A percentile compares a stretch with the other conserved stretches of the same genome.
phyloP scores from a whole-genome alignment of 2,113 vertebrate species.

The Anolis sagrei region DNA sequence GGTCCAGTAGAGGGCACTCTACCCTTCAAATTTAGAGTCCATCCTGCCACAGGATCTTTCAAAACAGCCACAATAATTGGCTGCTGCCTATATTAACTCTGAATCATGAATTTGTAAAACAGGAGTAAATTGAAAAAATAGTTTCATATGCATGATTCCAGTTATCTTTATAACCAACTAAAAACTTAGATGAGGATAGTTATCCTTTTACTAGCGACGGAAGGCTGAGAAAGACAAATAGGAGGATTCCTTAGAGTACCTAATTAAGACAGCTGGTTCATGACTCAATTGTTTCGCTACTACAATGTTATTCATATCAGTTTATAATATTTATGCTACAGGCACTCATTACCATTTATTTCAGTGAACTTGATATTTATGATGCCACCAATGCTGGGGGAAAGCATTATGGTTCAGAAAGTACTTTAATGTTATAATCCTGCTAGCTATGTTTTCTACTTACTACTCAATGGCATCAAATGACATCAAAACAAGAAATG shows the following conservation, averaged over 20 bases:
- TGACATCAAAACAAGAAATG: constrained; percentile 4
- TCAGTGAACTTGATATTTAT: not conserved
- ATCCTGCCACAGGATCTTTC: not conserved
- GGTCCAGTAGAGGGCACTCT: not conserved
- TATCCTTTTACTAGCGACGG: not conserved
- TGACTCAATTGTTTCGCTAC: not conserved
- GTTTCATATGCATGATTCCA: not conserved
- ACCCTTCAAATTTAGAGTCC: not conserved
- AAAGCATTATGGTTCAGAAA: constrained; percentile 12
- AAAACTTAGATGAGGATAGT: not conserved
- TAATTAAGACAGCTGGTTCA: not conserved
- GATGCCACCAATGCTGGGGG: not conserved
- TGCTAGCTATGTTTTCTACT: not conserved
- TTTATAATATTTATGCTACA: not conserved
- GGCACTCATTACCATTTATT: not conserved
- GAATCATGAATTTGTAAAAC: not conserved
- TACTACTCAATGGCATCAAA: constrained; percentile 1
- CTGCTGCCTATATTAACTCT: not conserved
- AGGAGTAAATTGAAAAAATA: not conserved
- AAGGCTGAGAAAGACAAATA: not conserved
- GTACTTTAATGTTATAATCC: not conserved
- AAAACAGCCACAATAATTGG: not conserved
- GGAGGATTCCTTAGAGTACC: not conserved
- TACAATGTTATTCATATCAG: not conserved
- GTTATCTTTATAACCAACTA: not conserved